Evolutionary conservation across 2,113 vertebrate species (phyloP).

Genomic region (Megaceryle torquata): DNA sequence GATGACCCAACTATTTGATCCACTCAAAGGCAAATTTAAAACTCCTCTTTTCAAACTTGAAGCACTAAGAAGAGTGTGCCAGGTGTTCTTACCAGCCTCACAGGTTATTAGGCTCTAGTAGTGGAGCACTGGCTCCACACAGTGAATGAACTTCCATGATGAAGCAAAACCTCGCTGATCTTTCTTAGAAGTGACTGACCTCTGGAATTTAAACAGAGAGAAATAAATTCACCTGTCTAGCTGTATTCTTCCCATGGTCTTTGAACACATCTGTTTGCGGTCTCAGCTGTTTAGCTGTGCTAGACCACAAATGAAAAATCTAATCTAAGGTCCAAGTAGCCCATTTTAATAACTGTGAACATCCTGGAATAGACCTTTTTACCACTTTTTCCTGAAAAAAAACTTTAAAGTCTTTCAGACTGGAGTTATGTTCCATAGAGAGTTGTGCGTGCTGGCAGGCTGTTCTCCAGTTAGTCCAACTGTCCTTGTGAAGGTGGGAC

Average conservation of each 20-base stretch:
- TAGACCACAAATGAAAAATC: not conserved
- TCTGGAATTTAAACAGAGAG: not conserved
- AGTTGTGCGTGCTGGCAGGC: not conserved
- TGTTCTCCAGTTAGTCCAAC: not conserved
- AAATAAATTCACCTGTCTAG: not conserved
- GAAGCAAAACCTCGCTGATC: not conserved
- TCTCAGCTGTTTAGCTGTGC: not conserved
- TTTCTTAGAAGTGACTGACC: not conserved
- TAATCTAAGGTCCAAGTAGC: not conserved
- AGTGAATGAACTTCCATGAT: not conserved
- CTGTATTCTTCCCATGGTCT: not conserved
- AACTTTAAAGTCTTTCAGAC: not conserved
- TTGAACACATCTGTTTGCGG: not conserved
- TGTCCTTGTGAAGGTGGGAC: too few relatives aligned
- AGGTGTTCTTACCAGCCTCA: not conserved
- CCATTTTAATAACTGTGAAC: not conserved
- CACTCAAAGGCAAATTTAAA: not conserved
- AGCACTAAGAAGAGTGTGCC: not conserved
- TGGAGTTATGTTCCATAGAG: not conserved
- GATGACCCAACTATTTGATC: not conserved
- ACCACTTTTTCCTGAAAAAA: not conserved
- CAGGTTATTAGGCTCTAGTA: not conserved
- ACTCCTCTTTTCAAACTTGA: not conserved
- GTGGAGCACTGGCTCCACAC: not conserved
- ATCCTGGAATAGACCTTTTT: not conserved